Conservation (phyloP, 2,888 invertebrate species). For the Morpho achilles region DNA sequence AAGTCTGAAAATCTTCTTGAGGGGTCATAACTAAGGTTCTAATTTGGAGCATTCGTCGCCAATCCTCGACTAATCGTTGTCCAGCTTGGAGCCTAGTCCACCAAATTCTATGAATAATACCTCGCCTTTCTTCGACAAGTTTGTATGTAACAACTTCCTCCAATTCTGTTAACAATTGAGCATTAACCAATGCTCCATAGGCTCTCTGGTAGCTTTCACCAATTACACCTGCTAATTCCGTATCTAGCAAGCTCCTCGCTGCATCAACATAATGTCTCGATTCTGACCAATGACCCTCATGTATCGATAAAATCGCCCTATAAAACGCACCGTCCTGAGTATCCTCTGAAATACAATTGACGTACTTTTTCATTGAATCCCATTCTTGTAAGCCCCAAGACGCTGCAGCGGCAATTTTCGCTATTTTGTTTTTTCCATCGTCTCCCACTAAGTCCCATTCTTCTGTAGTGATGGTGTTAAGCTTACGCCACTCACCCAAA, state of each 20-base stretch:
- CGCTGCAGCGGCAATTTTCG: constrained; percentile 94
- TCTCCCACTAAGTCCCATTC: constrained; percentile 69
- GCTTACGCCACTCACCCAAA: constrained; percentile 96
- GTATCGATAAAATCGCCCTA: constrained; percentile 93
- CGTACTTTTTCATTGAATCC: constrained; percentile 95
- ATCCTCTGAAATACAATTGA: constrained; percentile 91
- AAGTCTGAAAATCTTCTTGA: constrained; percentile 95
- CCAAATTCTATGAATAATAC: constrained; percentile 91
- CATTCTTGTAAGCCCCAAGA: constrained; percentile 97
- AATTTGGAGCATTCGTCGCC: constrained; percentile 97
- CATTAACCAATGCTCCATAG: constrained; percentile 96
- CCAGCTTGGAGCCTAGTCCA: constrained; percentile 97
- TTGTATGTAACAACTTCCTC: constrained; percentile 99
- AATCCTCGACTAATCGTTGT: constrained; percentile 96
- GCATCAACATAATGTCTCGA: constrained; percentile 92
- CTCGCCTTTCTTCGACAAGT: constrained; percentile 93
- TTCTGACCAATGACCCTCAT: constrained; percentile 85
- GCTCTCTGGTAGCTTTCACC: constrained; percentile 97
- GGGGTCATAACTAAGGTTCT: constrained; percentile 95
- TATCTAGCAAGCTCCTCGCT: constrained; percentile 95
- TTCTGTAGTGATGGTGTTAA: constrained; percentile 89
- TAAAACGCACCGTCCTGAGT: constrained; percentile 97
- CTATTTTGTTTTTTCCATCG: constrained; percentile 81
- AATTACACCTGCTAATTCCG: constrained; percentile 96
- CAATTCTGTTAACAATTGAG: constrained; percentile 97